Conservation (phyloP, 1,140 invertebrate species). For the Paramacrobiotus metropolitanus region DNA sequence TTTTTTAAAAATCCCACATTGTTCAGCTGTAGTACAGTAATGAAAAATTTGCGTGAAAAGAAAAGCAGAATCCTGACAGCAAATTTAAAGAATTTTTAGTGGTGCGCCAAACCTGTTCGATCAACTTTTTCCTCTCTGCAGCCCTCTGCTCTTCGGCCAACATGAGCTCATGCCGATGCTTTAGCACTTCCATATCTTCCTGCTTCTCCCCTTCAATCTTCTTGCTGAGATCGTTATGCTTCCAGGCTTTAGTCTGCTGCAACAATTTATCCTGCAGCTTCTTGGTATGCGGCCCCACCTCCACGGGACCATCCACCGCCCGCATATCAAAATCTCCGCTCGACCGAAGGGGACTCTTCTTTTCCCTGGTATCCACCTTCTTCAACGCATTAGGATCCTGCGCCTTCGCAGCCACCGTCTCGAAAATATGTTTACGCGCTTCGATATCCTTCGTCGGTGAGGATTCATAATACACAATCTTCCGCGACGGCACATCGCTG, state of each 20-base stretch:
- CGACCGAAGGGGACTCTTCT: background rate
- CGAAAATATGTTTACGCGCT: background rate
- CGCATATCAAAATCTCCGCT: background rate
- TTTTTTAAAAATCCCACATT: too few species aligned
- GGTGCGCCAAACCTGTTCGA: conserved; percentile 1
- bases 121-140: background rate
- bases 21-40: too few species aligned
- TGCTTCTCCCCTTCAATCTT: background rate
- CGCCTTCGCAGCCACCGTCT: background rate
- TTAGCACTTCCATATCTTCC: background rate
- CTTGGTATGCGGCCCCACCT: background rate
- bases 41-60: too few species aligned
- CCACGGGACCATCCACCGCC: background rate
- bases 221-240: background rate
- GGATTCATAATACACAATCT: background rate
- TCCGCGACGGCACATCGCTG: too few species aligned
- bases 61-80: too few species aligned
- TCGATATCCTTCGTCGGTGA: background rate
- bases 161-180: background rate
- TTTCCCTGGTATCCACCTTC: background rate
- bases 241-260: background rate
- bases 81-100: too few species aligned
- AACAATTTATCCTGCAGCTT: background rate
- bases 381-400: background rate
- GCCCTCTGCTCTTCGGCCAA: background rate